Percentiles rank a stretch among this genome's conserved stretches.
phyloP scores from a whole-genome alignment of 2,888 invertebrate species.

The Athripsodes cinereus region DNA sequence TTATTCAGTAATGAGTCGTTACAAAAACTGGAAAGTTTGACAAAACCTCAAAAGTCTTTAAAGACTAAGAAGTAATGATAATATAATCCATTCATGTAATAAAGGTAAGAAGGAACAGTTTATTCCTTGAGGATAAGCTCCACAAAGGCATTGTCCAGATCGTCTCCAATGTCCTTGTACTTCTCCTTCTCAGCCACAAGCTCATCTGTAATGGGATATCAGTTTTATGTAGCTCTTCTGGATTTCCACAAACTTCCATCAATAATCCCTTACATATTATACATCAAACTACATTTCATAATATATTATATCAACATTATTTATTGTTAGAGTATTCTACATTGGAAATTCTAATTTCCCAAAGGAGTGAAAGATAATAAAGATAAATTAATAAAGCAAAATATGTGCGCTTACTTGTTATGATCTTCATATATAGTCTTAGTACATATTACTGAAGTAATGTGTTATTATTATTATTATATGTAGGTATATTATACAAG shows the following conservation, averaged over 20 bases:
- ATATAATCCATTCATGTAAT: neutral
- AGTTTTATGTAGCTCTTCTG: neutral
- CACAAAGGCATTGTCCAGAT: conserved; percentile 98
- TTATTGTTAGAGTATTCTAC: no score
- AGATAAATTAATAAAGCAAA: neutral
- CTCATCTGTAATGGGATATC: conserved; percentile 66
- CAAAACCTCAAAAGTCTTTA: no score
- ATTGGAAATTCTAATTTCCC: no score
- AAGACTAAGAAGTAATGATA: no score
- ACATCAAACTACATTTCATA: neutral
- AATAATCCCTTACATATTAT: conserved; percentile 23
- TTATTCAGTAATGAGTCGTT: conserved; percentile 14
- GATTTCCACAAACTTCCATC: neutral
- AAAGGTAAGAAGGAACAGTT: neutral
- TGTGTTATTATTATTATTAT: no score
- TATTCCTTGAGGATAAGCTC: conserved; percentile 72
- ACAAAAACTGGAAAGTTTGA: neutral
- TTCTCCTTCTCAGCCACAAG: conserved; percentile 97
- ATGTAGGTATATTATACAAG: no score
- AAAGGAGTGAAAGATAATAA: no score
- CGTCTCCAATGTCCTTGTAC: conserved; percentile 99
- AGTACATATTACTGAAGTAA: neutral
- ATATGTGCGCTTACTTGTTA: neutral
- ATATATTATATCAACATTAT: neutral
- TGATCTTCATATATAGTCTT: neutral